Conservation (phyloP, 2,797 vertebrate species). For the Lithobates pipiens region DNA sequence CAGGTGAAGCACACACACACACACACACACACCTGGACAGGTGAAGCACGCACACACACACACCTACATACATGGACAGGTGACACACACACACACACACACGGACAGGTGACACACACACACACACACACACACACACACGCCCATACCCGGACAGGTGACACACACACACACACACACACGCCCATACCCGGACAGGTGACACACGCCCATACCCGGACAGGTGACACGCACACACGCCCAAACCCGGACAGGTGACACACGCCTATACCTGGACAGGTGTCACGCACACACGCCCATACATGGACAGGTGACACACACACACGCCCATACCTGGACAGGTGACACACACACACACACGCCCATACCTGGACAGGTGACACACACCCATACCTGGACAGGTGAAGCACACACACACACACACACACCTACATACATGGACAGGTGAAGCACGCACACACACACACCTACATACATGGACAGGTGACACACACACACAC, state of each 20-base stretch:
- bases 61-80: no score
- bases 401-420: background rate
- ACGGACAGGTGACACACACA: background rate
- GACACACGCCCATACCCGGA: background rate
- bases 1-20: background rate
- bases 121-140: background rate
- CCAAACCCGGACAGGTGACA: background rate
- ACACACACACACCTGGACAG: no score
- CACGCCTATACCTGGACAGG: no score
- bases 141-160: background rate
- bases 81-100: background rate
- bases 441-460: constrained; percentile 17
- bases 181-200: no score
- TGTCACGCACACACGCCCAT: background rate
- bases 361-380: no score
- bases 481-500: background rate
- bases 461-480: no score
- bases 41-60: no score
- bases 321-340: background rate
- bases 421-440: constrained; percentile 59
- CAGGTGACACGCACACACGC: no score
- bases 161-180: background rate
- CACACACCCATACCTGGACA: constrained; percentile 36
- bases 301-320: background rate
- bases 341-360: background rate